These are phyloP conservation scores for Andinoacara biseriatus DNA, from an alignment of 2,113 vertebrate species.

Conservation along the genomic window DNA sequence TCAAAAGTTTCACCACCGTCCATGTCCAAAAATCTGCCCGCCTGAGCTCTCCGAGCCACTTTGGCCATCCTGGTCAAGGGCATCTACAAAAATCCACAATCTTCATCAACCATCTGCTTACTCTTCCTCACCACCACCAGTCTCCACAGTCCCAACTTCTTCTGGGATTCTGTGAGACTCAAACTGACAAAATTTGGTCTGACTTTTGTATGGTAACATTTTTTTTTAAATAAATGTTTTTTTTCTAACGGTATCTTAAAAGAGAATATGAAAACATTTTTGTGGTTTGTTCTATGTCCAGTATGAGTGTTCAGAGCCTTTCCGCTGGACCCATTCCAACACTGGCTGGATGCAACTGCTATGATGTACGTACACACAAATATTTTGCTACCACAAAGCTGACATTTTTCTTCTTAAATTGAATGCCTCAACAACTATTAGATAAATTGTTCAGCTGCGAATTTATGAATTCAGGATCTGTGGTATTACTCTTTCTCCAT, in stretches of 20 bases:
- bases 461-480: neutral
- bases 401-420: neutral
- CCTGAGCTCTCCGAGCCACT: no score
- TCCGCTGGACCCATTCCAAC: neutral
- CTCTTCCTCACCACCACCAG: no score
- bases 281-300: neutral
- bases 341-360: neutral
- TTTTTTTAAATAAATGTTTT: neutral
- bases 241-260: neutral
- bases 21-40: no score
- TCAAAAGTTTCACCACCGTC: no score
- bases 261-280: neutral
- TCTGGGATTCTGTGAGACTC: neutral
- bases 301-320: no score
- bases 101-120: no score
- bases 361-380: neutral
- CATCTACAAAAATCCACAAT: no score
- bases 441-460: neutral
- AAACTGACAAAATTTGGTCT: neutral
- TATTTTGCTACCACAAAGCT: neutral
- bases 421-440: neutral
- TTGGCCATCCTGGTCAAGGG: no score
- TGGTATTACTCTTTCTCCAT: neutral
- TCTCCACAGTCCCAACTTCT: neutral
- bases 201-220: neutral